These are phyloP conservation scores for Macaria liturata DNA, from an alignment of 2,888 invertebrate genomes.

Conservation along the genomic window DNA sequence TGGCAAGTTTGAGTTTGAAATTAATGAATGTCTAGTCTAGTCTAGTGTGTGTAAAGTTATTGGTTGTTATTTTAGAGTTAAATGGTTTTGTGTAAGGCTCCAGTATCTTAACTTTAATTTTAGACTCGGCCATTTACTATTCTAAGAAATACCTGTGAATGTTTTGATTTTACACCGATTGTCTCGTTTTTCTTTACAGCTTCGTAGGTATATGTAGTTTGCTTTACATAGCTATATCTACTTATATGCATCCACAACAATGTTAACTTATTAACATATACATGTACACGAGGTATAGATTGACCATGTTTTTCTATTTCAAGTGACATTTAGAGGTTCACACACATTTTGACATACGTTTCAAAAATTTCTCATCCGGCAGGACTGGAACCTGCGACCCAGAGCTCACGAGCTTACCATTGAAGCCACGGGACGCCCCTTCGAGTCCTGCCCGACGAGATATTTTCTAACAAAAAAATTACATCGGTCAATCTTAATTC, in stretches of 20 bases:
- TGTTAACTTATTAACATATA: slow-evolving; percentile 54
- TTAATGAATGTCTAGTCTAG: too few relatives aligned
- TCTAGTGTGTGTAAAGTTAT: too few relatives aligned
- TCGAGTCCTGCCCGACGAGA: too few relatives aligned
- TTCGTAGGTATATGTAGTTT: slow-evolving; percentile 41
- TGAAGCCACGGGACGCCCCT: too few relatives aligned
- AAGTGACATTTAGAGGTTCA: neutral
- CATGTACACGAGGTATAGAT: slow-evolving; percentile 46
- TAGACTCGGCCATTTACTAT: too few relatives aligned
- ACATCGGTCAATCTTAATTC: slow-evolving; percentile 47
- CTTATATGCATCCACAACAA: slow-evolving; percentile 58
- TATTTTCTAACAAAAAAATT: neutral
- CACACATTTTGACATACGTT: neutral
- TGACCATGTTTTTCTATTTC: slow-evolving; percentile 17
- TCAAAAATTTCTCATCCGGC: slow-evolving; percentile 7
- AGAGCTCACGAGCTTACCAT: too few relatives aligned
- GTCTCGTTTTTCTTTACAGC: slow-evolving; percentile 29
- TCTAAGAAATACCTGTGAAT: neutral
- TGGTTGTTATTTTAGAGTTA: too few relatives aligned
- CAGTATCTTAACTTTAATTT: too few relatives aligned
- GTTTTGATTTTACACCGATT: slow-evolving; percentile 24
- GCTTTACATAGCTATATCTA: slow-evolving; percentile 41
- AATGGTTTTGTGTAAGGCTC: too few relatives aligned
- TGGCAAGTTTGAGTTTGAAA: too few relatives aligned
- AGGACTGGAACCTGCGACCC: neutral